Conservation (phyloP, 1,140 invertebrate genomes). For the Drosophila suzukii region DNA sequence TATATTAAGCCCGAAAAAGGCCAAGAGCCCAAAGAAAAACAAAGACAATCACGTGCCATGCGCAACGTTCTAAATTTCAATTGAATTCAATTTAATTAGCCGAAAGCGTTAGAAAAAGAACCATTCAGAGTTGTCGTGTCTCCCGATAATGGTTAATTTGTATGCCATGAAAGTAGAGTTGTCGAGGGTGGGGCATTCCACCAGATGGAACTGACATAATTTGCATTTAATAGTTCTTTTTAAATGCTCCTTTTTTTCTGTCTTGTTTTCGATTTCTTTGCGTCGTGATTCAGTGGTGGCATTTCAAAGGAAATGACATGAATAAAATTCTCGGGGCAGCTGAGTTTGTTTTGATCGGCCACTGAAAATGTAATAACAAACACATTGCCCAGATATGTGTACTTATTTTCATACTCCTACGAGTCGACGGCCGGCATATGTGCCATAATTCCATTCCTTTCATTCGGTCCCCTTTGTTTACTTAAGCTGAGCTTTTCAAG, state of each 20-base stretch:
- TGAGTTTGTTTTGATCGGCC: slow-evolving; percentile 33
- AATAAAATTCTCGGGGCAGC: slow-evolving; percentile 19
- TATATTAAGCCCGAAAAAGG: slow-evolving; percentile 65
- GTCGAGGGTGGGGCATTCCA: slow-evolving; percentile 13
- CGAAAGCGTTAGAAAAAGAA: slow-evolving; percentile 70
- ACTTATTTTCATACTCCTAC: slow-evolving; percentile 7
- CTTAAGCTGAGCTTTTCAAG: slow-evolving; percentile 18
- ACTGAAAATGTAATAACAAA: slow-evolving; percentile 31
- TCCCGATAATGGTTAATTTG: slow-evolving; percentile 63
- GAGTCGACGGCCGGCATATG: slow-evolving; percentile 4
- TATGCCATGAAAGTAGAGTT: slow-evolving; percentile 51
- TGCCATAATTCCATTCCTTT: slow-evolving; percentile 8
- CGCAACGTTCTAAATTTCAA: slow-evolving; percentile 80
- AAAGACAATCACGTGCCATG: slow-evolving; percentile 72
- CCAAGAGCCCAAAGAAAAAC: slow-evolving; percentile 32
- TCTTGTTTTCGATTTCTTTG: slow-evolving; percentile 2
- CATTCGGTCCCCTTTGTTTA: slow-evolving; percentile 27
- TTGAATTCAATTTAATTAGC: slow-evolving; percentile 82
- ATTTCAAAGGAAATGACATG: slow-evolving; percentile 37
- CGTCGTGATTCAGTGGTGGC: slow-evolving; percentile 31
- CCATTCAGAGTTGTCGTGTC: slow-evolving; percentile 32
- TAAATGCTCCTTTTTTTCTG: slow-evolving; percentile 21
- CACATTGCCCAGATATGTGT: slow-evolving; percentile 16
- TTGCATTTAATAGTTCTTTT: slow-evolving; percentile 70
- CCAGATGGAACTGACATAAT: slow-evolving; percentile 70